phyloP scores from a whole-genome alignment of 1,140 invertebrate species.

The Drosophila paulistorum region DNA sequence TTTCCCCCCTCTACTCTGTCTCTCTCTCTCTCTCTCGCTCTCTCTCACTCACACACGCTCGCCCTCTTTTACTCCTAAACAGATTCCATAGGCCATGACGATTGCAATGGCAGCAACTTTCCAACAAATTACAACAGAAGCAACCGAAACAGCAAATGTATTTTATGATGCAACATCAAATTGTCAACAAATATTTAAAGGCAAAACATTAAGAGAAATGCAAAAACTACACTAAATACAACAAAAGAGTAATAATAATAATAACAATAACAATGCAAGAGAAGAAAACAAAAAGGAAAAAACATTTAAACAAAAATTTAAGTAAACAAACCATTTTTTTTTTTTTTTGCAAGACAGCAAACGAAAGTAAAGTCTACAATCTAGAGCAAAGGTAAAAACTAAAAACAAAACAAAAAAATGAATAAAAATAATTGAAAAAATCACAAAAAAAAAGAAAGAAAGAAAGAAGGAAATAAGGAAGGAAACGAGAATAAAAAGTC shows the following conservation, averaged over 20 bases:
- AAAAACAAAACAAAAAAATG: slow-evolving; percentile 15
- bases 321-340: slow-evolving; percentile 16
- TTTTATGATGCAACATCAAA: slow-evolving; percentile 81
- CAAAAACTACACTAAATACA: slow-evolving; percentile 25
- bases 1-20: neutral
- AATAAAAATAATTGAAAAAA: slow-evolving; percentile 6
- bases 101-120: slow-evolving; percentile 86
- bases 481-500: neutral
- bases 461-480: neutral
- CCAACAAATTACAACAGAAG: slow-evolving; percentile 75
- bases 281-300: slow-evolving; percentile 35
- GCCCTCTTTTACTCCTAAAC: slow-evolving; percentile 30
- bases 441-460: neutral
- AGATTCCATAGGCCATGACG: slow-evolving; percentile 91
- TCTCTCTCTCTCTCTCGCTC: neutral
- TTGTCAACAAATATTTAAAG: slow-evolving; percentile 77
- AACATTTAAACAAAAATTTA: slow-evolving; percentile 20
- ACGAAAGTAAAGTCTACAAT: slow-evolving; percentile 28
- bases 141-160: slow-evolving; percentile 78
- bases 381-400: neutral
- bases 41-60: neutral
- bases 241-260: slow-evolving; percentile 41
- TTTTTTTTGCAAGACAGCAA: slow-evolving; percentile 29
- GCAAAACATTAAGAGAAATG: slow-evolving; percentile 63
- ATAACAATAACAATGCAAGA: slow-evolving; percentile 14